Evolutionary conservation across 2,888 invertebrate genomes (phyloP), one percentile per base, ranked within the genome.

Genomic region (Stenodera caucasica): DNA sequence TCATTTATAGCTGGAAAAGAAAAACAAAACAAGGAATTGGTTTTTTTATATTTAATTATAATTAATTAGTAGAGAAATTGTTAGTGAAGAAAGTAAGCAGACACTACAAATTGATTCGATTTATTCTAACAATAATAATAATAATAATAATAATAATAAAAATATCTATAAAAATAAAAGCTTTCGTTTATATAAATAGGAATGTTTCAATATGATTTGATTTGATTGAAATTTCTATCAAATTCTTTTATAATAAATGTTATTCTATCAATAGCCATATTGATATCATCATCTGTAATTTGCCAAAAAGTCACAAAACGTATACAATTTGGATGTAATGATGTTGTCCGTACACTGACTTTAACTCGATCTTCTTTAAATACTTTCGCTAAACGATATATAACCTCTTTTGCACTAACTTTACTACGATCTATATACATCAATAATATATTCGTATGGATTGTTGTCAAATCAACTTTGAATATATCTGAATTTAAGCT

Each of bases 361-460:
- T 82, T 79, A 23, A 84, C 79, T 69, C 85, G 77, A 74, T 86
- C 80, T 72, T 81, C 76, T 18, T 82, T 77, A 45, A 79, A 75
- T 8, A 86, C 81, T 50, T 75, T 74, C 32, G 79, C 78, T 40
- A 90, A 76, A 51, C 87, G 82, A 15, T 81, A 73, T 40, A 84
- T 81, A 55, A 91, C 84, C 45, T 83, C 81, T 14, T 77, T 80
- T 0, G 90, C 84, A 5, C 80, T 80, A 23, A 90, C 76, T 32
- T 81, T 74, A 14, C 84, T 83, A 2, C 81, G 72, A 64, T 84
- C 81, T 1, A 86, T 74, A 29, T 84, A 80, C 51, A 94, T 82
- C 72, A 92, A 83, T 58, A 93, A 81, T 69, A 94, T 92, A 78
- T 94, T 94, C 2, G 90, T 89, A 67, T 91, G 89, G 15, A 89